Evolutionary conservation across 2,113 vertebrate genomes (phyloP).

Genomic region (Cavia aperea): DNA sequence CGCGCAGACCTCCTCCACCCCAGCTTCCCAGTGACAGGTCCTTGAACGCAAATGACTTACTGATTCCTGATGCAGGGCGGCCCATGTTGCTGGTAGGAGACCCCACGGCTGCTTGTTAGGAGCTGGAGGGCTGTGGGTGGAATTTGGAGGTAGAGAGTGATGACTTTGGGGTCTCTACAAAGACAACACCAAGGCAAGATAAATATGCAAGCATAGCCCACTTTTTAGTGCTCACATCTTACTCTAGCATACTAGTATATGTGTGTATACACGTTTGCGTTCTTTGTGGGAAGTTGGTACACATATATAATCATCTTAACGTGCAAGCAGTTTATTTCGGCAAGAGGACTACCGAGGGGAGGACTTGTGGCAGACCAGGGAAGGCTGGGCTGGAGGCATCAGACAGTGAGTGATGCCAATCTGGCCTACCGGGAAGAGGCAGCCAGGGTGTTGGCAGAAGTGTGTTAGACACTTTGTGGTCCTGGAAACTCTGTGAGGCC

Average conservation of each 20-base stretch:
- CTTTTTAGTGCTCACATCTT: background rate
- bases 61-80: background rate
- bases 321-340: background rate
- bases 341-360: no score
- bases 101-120: accelerated
- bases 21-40: background rate
- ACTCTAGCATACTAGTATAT: background rate
- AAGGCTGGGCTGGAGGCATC: background rate
- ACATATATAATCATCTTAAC: background rate
- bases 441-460: background rate
- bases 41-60: background rate
- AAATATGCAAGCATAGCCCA: background rate
- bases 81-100: background rate
- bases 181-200: background rate
- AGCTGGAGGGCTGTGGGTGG: background rate
- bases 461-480: accelerated
- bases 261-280: background rate
- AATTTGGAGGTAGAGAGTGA: background rate
- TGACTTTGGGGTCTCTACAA: background rate
- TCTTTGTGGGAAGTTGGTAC: background rate
- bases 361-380: background rate
- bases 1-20: background rate
- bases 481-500: background rate
- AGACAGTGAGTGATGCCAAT: background rate
- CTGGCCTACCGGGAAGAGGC: background rate